Evolutionary conservation across 2,797 vertebrate species (phyloP).

Genomic region (Pampus argenteus): DNA sequence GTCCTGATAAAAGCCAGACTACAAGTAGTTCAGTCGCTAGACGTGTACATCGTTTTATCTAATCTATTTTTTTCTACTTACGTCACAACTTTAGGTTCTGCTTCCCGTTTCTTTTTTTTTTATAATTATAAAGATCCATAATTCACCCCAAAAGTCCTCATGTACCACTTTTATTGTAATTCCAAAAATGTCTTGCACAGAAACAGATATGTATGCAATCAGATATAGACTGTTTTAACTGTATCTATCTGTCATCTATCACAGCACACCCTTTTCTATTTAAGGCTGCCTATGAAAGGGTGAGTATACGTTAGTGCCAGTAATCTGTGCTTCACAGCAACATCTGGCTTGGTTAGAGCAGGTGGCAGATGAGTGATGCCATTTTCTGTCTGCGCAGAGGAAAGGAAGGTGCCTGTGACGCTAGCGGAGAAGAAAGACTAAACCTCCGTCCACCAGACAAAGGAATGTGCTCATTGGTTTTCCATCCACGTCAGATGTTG

Average conservation of each 20-base stretch:
- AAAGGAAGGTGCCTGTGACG: conserved; percentile 39
- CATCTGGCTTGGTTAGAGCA: conserved; percentile 55
- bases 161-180: conserved; percentile 6
- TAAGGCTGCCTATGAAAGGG: neutral
- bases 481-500: conserved; percentile 69
- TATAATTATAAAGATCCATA: neutral
- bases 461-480: conserved; percentile 66
- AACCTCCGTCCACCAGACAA: conserved; percentile 57
- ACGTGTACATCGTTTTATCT: neutral
- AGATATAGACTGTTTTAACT: neutral
- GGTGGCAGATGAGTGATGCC: conserved; percentile 43
- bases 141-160: neutral
- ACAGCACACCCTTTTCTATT: neutral
- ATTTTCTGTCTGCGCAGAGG: conserved; percentile 32
- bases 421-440: conserved; percentile 35
- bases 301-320: neutral
- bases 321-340: conserved; percentile 3
- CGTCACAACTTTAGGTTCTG: too few species aligned
- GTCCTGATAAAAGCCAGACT: conserved; percentile 9
- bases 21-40: neutral
- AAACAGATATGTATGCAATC: conserved; percentile 7
- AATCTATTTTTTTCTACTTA: conserved; percentile 2
- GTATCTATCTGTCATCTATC: neutral
- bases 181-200: neutral
- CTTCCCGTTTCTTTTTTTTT: neutral